Conservation (phyloP, 2,113 vertebrate genomes). For the Cervus canadensis region DNA sequence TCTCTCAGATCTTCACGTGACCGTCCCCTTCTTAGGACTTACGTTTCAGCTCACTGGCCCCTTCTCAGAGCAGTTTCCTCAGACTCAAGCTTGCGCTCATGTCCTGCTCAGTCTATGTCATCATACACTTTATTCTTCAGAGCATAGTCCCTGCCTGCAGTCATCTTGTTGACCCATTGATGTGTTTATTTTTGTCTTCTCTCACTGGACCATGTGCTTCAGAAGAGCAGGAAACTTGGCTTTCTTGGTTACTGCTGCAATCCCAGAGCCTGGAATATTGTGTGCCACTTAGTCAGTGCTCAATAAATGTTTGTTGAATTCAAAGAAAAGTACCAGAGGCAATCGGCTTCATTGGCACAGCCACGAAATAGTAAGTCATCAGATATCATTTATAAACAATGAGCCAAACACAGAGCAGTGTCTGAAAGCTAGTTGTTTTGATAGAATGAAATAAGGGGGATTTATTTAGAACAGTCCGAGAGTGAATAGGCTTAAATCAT, state of each 20-base stretch:
- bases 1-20: not conserved
- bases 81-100: not conserved
- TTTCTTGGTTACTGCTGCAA: not conserved
- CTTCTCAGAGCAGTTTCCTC: not conserved
- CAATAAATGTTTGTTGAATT: not conserved
- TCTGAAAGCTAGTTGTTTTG: not conserved
- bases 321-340: not conserved
- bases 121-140: not conserved
- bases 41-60: not conserved
- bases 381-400: not conserved
- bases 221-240: not conserved
- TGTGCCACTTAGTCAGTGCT: not conserved
- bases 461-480: slow-evolving; percentile 42
- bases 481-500: slow-evolving; percentile 24
- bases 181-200: not conserved
- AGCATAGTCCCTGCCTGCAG: not conserved
- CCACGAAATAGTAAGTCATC: not conserved
- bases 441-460: not conserved
- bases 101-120: not conserved
- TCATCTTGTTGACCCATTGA: not conserved
- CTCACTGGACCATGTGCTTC: not conserved
- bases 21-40: not conserved
- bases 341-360: slow-evolving; percentile 1
- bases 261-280: not conserved
- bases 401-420: not conserved